Conservation (phyloP, 2,888 invertebrate genomes). For the Dendrolimus pini region DNA sequence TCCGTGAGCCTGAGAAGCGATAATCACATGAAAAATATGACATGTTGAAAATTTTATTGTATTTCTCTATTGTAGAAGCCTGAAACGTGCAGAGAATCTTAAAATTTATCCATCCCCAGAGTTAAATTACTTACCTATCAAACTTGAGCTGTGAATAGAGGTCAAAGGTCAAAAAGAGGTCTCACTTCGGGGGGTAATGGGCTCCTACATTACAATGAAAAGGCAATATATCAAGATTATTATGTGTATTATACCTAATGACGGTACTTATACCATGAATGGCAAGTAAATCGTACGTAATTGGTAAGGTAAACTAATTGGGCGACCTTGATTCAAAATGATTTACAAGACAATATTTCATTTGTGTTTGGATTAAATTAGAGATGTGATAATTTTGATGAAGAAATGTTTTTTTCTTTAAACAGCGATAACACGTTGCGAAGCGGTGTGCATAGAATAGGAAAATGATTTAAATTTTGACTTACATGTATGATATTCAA, state of each 20-base stretch:
- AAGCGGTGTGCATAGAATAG: too few species aligned
- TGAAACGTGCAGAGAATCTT: too few species aligned
- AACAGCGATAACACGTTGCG: too few species aligned
- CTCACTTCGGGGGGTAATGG: not conserved
- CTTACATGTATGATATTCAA: too few species aligned
- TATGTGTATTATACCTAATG: not conserved
- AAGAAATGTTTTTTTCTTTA: too few species aligned
- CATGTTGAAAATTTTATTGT: too few species aligned
- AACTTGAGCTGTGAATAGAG: not conserved
- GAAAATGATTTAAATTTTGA: too few species aligned
- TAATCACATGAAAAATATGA: too few species aligned
- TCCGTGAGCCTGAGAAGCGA: too few species aligned
- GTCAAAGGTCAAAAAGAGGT: not conserved
- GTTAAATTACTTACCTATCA: not conserved
- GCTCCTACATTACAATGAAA: not conserved
- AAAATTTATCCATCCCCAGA: too few species aligned
- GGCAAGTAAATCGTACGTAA: not conserved
- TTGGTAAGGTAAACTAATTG: not conserved
- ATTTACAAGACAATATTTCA: not conserved
- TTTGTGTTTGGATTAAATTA: not conserved
- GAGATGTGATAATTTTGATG: too few species aligned
- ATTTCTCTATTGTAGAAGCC: too few species aligned
- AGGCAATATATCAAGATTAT: not conserved
- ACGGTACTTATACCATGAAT: not conserved
- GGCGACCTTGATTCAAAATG: not conserved